These are phyloP conservation scores for Mergus octosetaceus DNA, from an alignment of 2,797 vertebrate genomes.

Conservation along the genomic window DNA sequence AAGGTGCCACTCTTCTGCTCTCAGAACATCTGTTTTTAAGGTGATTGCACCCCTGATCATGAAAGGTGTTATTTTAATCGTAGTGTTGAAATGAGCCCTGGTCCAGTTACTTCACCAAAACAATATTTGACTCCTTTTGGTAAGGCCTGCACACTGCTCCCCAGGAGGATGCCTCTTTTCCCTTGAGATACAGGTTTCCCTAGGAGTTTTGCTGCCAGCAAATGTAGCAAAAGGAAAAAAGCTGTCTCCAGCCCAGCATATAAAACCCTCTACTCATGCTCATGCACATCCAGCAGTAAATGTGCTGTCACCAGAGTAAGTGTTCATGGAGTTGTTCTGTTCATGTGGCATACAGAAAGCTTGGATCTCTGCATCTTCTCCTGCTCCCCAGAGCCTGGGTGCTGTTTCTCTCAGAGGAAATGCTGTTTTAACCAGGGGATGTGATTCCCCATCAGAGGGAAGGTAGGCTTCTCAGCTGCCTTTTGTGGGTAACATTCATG, in stretches of 20 bases:
- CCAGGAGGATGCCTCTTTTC: neutral
- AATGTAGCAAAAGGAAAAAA: neutral
- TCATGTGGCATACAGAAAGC: neutral
- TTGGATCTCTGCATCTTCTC: neutral
- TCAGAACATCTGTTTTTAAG: neutral
- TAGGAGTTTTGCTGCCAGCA: neutral
- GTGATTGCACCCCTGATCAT: neutral
- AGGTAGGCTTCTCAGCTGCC: neutral
- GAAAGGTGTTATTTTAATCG: neutral
- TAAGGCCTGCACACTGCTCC: neutral
- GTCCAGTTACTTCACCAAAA: neutral
- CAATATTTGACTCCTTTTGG: neutral
- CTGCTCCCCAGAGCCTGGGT: neutral
- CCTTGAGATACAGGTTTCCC: neutral
- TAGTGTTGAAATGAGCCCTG: neutral
- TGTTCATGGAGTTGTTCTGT: neutral
- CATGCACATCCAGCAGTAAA: fast-evolving
- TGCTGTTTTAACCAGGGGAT: neutral
- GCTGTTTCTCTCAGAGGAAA: neutral
- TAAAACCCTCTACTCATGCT: neutral
- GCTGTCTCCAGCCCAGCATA: neutral
- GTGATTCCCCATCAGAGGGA: neutral
- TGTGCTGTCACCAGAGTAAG: neutral
- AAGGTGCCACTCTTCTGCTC: neutral
- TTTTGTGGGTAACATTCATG: neutral